Evolutionary conservation across 2,888 invertebrate genomes (phyloP).

Genomic region (Phortica okadai): DNA sequence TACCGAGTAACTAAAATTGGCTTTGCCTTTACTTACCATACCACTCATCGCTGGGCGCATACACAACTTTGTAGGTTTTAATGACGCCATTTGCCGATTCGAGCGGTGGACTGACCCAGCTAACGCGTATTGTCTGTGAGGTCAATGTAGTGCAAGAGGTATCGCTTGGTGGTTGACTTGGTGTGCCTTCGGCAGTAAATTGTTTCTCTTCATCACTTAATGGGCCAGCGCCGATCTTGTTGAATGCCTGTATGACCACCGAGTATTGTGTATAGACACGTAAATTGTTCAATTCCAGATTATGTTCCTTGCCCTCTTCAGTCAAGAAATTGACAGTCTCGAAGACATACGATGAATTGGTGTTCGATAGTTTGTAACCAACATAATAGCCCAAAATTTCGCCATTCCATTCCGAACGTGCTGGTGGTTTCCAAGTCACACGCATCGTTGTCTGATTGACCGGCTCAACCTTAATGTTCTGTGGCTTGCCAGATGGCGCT

Average conservation of each 20-base stretch:
- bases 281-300: slow-evolving; percentile 86
- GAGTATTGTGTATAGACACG: slow-evolving; percentile 96
- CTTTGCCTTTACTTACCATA: slow-evolving; percentile 83
- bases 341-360: slow-evolving; percentile 91
- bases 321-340: slow-evolving; percentile 94
- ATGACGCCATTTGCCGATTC: slow-evolving; percentile 95
- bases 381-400: slow-evolving; percentile 94
- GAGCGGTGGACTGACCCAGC: slow-evolving; percentile 95
- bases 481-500: slow-evolving; percentile 89
- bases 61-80: slow-evolving; percentile 96
- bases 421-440: slow-evolving; percentile 94
- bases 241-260: slow-evolving; percentile 96
- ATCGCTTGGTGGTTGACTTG: slow-evolving; percentile 93
- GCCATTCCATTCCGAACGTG: slow-evolving; percentile 93
- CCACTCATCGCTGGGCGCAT: slow-evolving; percentile 94
- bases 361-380: slow-evolving; percentile 89
- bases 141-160: slow-evolving; percentile 94
- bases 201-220: slow-evolving; percentile 92
- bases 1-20: not conserved
- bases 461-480: slow-evolving; percentile 89
- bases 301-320: slow-evolving; percentile 94
- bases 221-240: slow-evolving; percentile 95
- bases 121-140: slow-evolving; percentile 94
- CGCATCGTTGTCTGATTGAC: slow-evolving; percentile 91
- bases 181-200: slow-evolving; percentile 95